phyloP scores from a whole-genome alignment of 2,888 invertebrate species.

The Ptilodon capucinus region DNA sequence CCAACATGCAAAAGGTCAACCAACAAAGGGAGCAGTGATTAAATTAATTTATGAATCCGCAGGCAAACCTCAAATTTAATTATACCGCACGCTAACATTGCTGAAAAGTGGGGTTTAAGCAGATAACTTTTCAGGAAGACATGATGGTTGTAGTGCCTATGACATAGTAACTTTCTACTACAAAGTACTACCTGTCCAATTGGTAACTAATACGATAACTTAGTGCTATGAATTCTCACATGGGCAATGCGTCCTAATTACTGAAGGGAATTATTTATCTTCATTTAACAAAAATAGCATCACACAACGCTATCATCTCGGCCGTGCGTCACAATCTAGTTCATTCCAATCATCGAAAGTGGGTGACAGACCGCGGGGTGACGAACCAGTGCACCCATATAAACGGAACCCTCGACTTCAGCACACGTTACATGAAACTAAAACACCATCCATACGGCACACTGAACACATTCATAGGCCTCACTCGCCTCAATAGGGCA shows the following conservation, averaged over 20 bases:
- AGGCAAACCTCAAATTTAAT: not conserved
- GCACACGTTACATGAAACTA: constrained; percentile 52
- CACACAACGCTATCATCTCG: constrained; percentile 40
- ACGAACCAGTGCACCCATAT: constrained; percentile 70
- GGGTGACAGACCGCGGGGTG: constrained; percentile 60
- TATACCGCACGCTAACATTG: not conserved
- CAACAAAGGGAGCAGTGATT: not conserved
- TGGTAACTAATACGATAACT: not conserved
- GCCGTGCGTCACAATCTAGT: constrained; percentile 42
- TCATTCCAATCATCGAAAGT: constrained; percentile 62
- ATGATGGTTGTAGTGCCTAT: not conserved
- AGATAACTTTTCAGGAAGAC: not conserved
- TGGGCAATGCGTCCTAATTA: not conserved
- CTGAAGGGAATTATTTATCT: not conserved
- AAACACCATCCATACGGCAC: constrained; percentile 59
- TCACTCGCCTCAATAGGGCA: constrained; percentile 28
- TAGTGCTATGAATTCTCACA: not conserved
- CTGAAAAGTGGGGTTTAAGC: not conserved
- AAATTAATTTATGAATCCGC: not conserved
- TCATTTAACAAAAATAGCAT: constrained; percentile 47
- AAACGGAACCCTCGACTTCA: constrained; percentile 53
- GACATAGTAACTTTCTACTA: too few relatives aligned
- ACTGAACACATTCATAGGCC: constrained; percentile 55
- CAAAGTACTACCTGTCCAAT: too few relatives aligned
- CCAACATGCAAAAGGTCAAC: not conserved